Evolutionary conservation across 2,888 invertebrate species (phyloP).

Genomic region (Leptopterna dolabrata): DNA sequence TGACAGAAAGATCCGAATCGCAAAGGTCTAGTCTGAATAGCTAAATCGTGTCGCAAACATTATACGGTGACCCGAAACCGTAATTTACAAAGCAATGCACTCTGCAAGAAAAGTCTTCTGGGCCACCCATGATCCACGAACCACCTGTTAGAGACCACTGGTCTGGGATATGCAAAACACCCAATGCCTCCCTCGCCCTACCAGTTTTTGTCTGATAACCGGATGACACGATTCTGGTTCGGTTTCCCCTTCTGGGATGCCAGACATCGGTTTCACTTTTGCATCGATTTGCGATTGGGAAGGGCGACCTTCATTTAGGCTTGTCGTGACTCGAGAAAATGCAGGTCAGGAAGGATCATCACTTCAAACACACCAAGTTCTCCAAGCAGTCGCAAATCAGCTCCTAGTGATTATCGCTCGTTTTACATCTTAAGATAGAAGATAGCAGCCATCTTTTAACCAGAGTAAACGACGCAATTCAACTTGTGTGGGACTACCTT

Average conservation of each 20-base stretch:
- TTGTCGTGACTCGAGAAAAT: background rate
- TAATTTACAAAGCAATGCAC: too few species aligned
- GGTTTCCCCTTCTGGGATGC: background rate
- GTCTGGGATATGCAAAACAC: background rate
- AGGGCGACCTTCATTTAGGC: background rate
- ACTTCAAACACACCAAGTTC: background rate
- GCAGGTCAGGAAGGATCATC: constrained; percentile 22
- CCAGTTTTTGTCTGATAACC: constrained; percentile 3
- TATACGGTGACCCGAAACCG: too few species aligned
- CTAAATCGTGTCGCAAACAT: too few species aligned
- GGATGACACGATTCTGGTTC: background rate
- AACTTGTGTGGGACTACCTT: too few species aligned
- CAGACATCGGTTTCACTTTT: constrained; percentile 4
- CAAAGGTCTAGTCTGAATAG: too few species aligned
- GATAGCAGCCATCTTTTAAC: too few species aligned
- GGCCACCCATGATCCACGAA: background rate
- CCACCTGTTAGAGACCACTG: background rate
- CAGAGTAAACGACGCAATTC: too few species aligned
- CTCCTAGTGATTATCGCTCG: background rate
- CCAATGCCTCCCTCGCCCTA: background rate
- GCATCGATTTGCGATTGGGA: constrained; percentile 16
- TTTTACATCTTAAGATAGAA: background rate
- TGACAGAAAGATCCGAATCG: too few species aligned
- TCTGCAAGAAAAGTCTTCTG: background rate
- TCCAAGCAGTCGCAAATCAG: background rate